These are phyloP conservation scores for Myoxocephalus aenaeus DNA, from an alignment of 2,797 vertebrate species.

Conservation along the genomic window DNA sequence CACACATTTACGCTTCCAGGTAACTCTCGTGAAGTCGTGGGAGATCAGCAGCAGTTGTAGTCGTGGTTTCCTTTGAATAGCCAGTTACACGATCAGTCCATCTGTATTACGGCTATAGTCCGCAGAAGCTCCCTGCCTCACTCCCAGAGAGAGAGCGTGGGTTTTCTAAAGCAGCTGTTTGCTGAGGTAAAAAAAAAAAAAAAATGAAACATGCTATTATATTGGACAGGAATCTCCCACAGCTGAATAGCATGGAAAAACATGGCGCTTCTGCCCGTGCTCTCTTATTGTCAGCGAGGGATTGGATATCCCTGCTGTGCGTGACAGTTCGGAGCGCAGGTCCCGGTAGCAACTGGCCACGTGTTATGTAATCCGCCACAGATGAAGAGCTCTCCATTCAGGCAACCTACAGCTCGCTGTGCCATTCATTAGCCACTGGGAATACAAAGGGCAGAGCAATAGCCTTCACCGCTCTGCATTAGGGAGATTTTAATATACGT, in stretches of 20 bases:
- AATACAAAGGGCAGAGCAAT: slow-evolving; percentile 9
- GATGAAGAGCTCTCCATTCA: slow-evolving; percentile 63
- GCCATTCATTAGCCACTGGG: slow-evolving; percentile 52
- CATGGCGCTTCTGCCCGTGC: slow-evolving; percentile 3
- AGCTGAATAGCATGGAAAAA: slow-evolving; percentile 13
- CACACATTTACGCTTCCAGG: slow-evolving; percentile 15
- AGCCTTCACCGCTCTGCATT: neutral
- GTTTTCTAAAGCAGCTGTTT: slow-evolving; percentile 48
- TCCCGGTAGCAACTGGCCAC: slow-evolving; percentile 62
- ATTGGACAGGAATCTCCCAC: slow-evolving; percentile 18
- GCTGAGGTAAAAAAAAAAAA: slow-evolving; percentile 3
- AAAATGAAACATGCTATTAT: slow-evolving; percentile 9
- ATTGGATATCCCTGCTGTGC: slow-evolving; percentile 63
- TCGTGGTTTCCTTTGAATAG: slow-evolving; percentile 42
- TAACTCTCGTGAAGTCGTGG: slow-evolving; percentile 1
- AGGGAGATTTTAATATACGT: neutral
- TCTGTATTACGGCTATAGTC: slow-evolving; percentile 14
- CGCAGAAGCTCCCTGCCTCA: slow-evolving; percentile 18
- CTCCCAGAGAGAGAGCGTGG: slow-evolving; percentile 33
- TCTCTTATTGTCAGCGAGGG: slow-evolving; percentile 44
- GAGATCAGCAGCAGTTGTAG: slow-evolving; percentile 23
- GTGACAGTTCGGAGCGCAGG: slow-evolving; percentile 64
- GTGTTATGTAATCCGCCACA: slow-evolving; percentile 69
- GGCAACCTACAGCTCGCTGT: slow-evolving; percentile 28
- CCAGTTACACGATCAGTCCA: slow-evolving; percentile 28